These are phyloP conservation scores for Ciconia maguari DNA, from an alignment of 2,113 vertebrate genomes.

Conservation along the genomic window DNA sequence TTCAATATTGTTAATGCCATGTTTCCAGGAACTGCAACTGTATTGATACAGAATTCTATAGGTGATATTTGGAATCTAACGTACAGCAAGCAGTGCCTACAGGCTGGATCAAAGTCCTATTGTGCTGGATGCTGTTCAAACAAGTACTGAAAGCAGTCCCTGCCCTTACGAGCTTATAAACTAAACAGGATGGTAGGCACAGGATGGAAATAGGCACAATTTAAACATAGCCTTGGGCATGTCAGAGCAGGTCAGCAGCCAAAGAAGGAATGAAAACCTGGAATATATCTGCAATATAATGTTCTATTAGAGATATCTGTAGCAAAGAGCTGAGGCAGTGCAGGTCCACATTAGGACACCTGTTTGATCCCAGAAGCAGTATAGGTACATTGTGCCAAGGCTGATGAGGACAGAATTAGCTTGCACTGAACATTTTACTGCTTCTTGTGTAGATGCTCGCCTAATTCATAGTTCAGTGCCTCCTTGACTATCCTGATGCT, in stretches of 20 bases:
- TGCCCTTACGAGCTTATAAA: not conserved
- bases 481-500: not conserved
- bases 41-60: not conserved
- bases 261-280: not conserved
- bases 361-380: not conserved
- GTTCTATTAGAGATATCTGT: not conserved
- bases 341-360: not conserved
- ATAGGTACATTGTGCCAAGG: not conserved
- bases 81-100: not conserved
- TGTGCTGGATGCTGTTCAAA: constrained; percentile 50
- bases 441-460: not conserved
- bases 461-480: not conserved
- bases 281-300: not conserved
- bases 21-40: not conserved
- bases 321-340: not conserved
- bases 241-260: not conserved
- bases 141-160: constrained; percentile 36
- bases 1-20: not conserved
- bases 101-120: constrained; percentile 11
- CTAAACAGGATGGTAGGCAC: constrained; percentile 11
- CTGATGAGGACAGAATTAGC: not conserved
- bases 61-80: not conserved
- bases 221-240: constrained; percentile 36
- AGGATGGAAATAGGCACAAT: not conserved
- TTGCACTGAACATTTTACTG: not conserved